These are phyloP conservation scores for Caenorhabditis panamensis DNA, from an alignment of 2,888 invertebrate genomes.

Conservation along the genomic window DNA sequence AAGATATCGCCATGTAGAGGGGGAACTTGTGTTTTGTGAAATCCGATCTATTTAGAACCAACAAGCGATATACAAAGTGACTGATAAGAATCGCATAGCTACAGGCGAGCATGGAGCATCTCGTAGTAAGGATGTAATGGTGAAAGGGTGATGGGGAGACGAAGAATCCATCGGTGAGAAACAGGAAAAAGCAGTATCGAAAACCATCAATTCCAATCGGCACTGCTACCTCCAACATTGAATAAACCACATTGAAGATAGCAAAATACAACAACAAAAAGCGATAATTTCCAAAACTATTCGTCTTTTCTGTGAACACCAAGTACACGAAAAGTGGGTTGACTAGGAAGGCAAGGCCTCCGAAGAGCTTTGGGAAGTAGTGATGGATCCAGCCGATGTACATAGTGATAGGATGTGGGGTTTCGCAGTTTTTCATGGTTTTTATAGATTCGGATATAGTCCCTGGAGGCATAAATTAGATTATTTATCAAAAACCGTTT, in stretches of 20 bases:
- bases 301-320: slow-evolving; percentile 29
- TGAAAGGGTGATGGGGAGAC: background rate
- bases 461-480: no score
- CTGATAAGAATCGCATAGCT: slow-evolving; percentile 39
- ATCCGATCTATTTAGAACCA: background rate
- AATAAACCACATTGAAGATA: slow-evolving; percentile 26
- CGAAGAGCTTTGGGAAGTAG: slow-evolving; percentile 16
- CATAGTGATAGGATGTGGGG: no score
- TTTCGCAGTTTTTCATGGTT: background rate
- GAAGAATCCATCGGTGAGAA: slow-evolving; percentile 20
- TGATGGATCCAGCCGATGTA: slow-evolving; percentile 35
- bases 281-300: slow-evolving; percentile 18
- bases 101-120: slow-evolving; percentile 26
- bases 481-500: no score
- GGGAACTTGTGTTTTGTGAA: slow-evolving; percentile 3
- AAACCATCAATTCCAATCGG: slow-evolving; percentile 16
- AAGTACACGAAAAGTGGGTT: slow-evolving; percentile 34
- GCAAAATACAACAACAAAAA: slow-evolving; percentile 27
- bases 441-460: no score
- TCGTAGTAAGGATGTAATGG: slow-evolving; percentile 5
- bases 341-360: slow-evolving; percentile 10
- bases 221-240: slow-evolving; percentile 16
- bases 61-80: slow-evolving; percentile 26
- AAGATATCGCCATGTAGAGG: slow-evolving; percentile 6
- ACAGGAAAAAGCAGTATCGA: slow-evolving; percentile 31